Conservation (phyloP, 2,888 invertebrate species). For the Dioctria linearis region DNA sequence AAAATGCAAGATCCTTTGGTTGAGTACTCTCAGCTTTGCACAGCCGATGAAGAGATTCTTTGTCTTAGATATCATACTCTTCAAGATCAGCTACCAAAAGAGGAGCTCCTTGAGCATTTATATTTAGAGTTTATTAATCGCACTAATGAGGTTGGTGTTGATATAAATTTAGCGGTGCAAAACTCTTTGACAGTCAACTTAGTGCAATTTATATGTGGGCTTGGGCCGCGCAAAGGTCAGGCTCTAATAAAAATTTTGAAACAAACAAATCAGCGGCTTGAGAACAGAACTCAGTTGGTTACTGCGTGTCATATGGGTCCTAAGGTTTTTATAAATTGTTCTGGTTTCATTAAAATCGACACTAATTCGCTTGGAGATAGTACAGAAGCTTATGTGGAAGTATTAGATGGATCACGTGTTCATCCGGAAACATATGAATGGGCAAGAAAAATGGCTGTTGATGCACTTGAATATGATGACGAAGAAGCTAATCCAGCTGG, state of each 20-base stretch:
- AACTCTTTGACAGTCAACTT: conserved; percentile 90
- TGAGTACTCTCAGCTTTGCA: conserved; percentile 96
- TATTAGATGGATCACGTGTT: conserved; percentile 96
- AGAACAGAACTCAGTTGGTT: conserved; percentile 95
- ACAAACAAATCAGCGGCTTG: conserved; percentile 91
- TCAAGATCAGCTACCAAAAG: conserved; percentile 86
- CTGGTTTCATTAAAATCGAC: conserved; percentile 99
- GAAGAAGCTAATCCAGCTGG: conserved; percentile 97
- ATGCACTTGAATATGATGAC: conserved; percentile 98
- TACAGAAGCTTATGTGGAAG: conserved; percentile 95
- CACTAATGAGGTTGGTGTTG: conserved; percentile 98
- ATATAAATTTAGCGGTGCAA: conserved; percentile 93
- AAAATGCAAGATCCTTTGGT: conserved; percentile 95
- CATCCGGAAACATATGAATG: conserved; percentile 99
- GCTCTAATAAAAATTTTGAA: conserved; percentile 89
- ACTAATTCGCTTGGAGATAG: conserved; percentile 95
- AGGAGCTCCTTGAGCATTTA: conserved; percentile 88
- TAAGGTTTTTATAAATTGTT: conserved; percentile 98
- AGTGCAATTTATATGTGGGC: conserved; percentile 96
- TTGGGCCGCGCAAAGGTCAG: conserved; percentile 95
- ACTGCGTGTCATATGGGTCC: conserved; percentile 98
- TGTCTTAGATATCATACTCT: conserved; percentile 93
- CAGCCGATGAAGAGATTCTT: conserved; percentile 95
- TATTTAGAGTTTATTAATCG: conserved; percentile 93
- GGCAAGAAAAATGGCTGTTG: conserved; percentile 99